Base-by-base conservation (phyloP, 92 coral and sea anemone species). In the Epizoanthus fatuus region DNA sequence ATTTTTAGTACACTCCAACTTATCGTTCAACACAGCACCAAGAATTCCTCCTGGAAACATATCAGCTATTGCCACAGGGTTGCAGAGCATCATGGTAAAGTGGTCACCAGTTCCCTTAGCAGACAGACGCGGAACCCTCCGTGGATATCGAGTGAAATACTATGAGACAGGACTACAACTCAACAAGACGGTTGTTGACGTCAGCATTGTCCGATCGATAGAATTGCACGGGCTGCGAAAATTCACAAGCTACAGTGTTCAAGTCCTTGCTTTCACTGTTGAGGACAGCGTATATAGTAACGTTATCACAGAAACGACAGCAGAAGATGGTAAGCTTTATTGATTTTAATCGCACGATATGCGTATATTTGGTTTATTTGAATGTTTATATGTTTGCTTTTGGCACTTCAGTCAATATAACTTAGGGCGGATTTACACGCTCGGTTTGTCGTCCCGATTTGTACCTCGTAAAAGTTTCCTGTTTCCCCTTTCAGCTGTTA, bases 61-160 rank as follows among this genome's bases (percentile, higher is more conserved):
- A 20, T 58, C 56, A 3, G 81, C 81, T 38, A n/a, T 10, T 40
- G n/a, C 2, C 3, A 75, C 69, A 19, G 15, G 81, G 19, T 75
- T 56, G 4, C 52, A 75, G 68, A 58, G 68, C 51, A 75, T 75
- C 7, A 7, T 57, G 53, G 81, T 75, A 75, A 58, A 38, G 37
- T 75, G 81, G 81, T 37, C 69, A 39, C 81, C 68, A 57, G 69
- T 75, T 29, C 81, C 69, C 6, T 58, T 16, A 38, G 55, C 40
- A 40, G 37, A 75, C 10, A 75, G 81, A 58, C 44, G 63, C 14
- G 69, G 69, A 17, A 59, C 56, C 44, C 40, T 76, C 81, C 32
- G 81, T 39, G 69, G 69, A 2, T 58, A 76, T 39, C 17, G 40
- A 3, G 35, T 76, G 25, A 58, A 12, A 32, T 76, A 15, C 55